A percentile compares a stretch with the other conserved stretches of the same genome.
These are phyloP conservation scores for Trichonephila inaurata DNA, from an alignment of 1,140 invertebrate genomes.

Conservation along the genomic window DNA sequence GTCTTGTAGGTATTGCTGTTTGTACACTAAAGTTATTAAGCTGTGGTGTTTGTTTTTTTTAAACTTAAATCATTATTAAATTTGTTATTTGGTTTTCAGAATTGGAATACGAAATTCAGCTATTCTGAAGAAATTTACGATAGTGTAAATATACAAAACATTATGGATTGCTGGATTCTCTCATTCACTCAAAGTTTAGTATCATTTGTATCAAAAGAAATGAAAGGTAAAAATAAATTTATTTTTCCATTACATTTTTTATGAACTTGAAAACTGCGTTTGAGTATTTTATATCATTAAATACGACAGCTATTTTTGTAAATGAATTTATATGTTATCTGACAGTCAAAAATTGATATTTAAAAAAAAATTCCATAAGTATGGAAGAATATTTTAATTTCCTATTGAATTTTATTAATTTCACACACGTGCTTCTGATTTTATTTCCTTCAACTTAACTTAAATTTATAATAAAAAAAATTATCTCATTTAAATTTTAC, in stretches of 20 bases:
- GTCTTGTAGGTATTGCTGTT: not conserved
- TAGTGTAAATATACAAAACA: constrained; percentile 83
- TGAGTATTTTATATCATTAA: too few species aligned
- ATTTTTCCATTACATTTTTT: not conserved
- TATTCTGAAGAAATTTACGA: constrained; percentile 80
- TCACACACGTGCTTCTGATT: too few species aligned
- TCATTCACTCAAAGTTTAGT: constrained; percentile 97
- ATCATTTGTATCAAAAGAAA: constrained; percentile 93
- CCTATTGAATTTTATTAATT: too few species aligned
- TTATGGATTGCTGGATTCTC: constrained; percentile 99
- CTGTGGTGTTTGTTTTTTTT: too few species aligned
- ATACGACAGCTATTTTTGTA: too few species aligned
- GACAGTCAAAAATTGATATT: too few species aligned
- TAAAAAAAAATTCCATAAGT: too few species aligned
- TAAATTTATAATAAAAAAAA: too few species aligned
- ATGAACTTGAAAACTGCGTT: too few species aligned
- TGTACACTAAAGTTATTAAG: too few species aligned
- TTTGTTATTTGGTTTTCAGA: constrained; percentile 79
- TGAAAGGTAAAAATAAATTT: constrained; percentile 84
- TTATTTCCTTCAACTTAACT: too few species aligned
- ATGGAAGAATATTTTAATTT: not conserved
- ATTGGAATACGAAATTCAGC: constrained; percentile 83
- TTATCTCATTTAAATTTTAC: not conserved
- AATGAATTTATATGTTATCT: too few species aligned
- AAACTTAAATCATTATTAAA: not conserved